A percentile compares a stretch with the other conserved stretches of the same genome.
Evolutionary conservation across 2,888 invertebrate genomes (phyloP).

Genomic region (Pheosia gnoma): DNA sequence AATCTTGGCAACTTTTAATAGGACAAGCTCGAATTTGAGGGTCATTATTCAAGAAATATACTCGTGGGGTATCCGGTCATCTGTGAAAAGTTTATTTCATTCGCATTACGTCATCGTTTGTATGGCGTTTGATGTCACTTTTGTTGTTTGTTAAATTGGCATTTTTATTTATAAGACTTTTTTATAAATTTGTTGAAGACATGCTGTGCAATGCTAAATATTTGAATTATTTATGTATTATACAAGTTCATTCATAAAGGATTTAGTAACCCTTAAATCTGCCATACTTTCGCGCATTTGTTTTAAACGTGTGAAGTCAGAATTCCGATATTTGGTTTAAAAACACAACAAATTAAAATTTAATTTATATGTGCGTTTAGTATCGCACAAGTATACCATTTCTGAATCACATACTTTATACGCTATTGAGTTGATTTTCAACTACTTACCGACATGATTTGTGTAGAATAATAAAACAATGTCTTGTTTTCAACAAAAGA

Average conservation of each 20-base stretch:
- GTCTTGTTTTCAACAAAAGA: neutral
- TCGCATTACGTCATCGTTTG: slow-evolving; percentile 32
- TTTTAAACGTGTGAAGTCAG: too few relatives aligned
- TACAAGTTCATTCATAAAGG: too few relatives aligned
- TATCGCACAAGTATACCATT: too few relatives aligned
- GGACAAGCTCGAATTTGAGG: slow-evolving; percentile 76
- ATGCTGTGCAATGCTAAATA: neutral
- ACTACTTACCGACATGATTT: too few relatives aligned
- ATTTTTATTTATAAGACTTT: neutral
- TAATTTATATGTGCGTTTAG: too few relatives aligned
- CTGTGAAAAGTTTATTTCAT: slow-evolving; percentile 67
- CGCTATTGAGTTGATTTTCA: too few relatives aligned
- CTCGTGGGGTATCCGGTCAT: slow-evolving; percentile 61
- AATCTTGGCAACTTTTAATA: slow-evolving; percentile 82
- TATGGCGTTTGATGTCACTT: neutral
- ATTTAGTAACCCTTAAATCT: too few relatives aligned
- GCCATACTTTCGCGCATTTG: too few relatives aligned
- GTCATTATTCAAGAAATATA: slow-evolving; percentile 79
- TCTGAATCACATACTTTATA: too few relatives aligned
- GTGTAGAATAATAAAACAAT: neutral
- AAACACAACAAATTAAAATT: too few relatives aligned
- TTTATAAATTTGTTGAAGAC: neutral
- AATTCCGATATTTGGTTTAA: too few relatives aligned
- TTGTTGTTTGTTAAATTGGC: neutral
- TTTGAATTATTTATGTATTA: too few relatives aligned